These are phyloP conservation scores for Hemitrygon akajei DNA, from an alignment of 2,797 vertebrate genomes.

Conservation along the genomic window DNA sequence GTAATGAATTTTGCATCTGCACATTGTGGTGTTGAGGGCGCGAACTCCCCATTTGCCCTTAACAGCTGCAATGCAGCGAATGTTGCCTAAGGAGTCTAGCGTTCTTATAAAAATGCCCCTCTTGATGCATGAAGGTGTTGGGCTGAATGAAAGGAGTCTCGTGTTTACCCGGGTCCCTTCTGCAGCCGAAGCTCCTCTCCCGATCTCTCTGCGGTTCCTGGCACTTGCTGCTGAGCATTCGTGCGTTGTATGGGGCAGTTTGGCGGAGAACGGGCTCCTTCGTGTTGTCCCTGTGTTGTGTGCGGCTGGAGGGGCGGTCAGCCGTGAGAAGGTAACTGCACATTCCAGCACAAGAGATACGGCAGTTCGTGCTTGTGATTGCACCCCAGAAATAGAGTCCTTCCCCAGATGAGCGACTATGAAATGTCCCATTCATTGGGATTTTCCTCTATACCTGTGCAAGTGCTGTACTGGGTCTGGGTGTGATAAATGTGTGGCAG, in stretches of 20 bases:
- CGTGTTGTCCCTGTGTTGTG: neutral
- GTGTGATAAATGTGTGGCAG: neutral
- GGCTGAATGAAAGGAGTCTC: neutral
- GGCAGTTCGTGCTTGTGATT: neutral
- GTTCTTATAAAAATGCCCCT: no score
- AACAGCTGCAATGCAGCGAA: conserved; percentile 1
- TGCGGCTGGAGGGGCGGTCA: no score
- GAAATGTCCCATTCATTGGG: no score
- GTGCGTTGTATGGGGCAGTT: neutral
- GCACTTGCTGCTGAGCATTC: neutral
- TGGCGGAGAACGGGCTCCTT: neutral
- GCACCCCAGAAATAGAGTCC: neutral
- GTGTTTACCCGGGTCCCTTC: neutral
- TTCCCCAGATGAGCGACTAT: neutral
- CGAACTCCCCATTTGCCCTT: neutral
- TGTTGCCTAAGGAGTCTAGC: neutral
- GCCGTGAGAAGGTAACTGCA: no score
- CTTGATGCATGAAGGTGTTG: neutral
- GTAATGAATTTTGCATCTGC: neutral
- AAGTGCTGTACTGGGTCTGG: neutral
- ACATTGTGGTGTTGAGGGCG: neutral
- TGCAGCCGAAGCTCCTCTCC: neutral
- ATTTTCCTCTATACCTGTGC: neutral
- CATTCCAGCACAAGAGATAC: neutral
- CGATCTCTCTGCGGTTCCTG: neutral